These are phyloP conservation scores for Macrostomum lignano DNA, from an alignment of 1,140 invertebrate species.

Conservation along the genomic window DNA sequence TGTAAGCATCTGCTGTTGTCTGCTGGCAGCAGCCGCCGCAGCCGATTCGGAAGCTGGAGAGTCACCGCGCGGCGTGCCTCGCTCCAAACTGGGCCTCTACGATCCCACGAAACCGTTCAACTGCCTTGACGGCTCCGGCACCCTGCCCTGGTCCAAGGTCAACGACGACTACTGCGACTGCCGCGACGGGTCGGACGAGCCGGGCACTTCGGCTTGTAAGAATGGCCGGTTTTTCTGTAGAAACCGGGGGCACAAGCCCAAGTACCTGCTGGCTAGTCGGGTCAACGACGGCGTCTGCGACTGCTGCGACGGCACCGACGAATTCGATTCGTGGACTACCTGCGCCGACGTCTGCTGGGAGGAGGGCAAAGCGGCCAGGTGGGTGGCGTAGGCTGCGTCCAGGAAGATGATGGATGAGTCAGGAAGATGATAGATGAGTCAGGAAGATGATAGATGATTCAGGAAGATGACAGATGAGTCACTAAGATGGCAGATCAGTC, in stretches of 20 bases:
- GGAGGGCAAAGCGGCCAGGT: constrained; percentile 11
- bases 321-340: constrained; percentile 36
- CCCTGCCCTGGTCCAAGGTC: constrained; percentile 29
- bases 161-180: constrained; percentile 99
- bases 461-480: too few species aligned
- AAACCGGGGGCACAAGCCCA: constrained; percentile 51
- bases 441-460: too few species aligned
- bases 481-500: too few species aligned
- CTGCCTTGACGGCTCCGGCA: constrained; percentile 2
- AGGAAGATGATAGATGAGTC: too few species aligned
- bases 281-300: constrained; percentile 94
- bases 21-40: too few species aligned
- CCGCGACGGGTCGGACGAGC: constrained; percentile 60
- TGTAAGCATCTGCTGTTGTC: too few species aligned
- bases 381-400: too few species aligned
- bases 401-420: too few species aligned
- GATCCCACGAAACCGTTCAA: constrained; percentile 1
- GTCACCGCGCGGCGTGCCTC: not conserved
- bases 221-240: constrained; percentile 63
- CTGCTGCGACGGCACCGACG: constrained; percentile 86
- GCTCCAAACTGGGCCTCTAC: not conserved
- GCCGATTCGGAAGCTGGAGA: too few species aligned
- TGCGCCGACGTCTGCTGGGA: constrained; percentile 39
- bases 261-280: constrained; percentile 51
- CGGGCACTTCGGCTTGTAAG: constrained; percentile 60